phyloP scores from a whole-genome alignment of 2,113 vertebrate species.

The Coregonus clupeaformis region DNA sequence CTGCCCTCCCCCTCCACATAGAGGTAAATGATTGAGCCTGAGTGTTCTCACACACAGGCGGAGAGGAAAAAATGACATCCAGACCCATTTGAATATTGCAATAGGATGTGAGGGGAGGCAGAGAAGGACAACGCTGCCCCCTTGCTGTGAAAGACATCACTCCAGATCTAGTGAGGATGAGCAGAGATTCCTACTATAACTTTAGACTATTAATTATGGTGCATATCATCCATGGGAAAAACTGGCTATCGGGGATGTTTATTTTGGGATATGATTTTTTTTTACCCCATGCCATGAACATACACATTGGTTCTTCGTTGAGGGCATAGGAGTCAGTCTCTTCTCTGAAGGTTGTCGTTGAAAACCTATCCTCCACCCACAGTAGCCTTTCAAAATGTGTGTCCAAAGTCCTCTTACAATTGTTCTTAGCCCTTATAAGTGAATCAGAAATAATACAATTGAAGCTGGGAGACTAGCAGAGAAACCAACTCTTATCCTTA shows the following conservation, averaged over 20 bases:
- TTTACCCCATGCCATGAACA: not conserved
- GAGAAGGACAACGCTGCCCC: slow-evolving; percentile 75
- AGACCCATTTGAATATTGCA: slow-evolving; percentile 32
- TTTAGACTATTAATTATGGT: not conserved
- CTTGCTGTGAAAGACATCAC: slow-evolving; percentile 51
- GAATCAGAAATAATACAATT: too few relatives aligned
- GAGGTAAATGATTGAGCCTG: not conserved
- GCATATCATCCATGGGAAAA: not conserved
- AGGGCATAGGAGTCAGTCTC: not conserved
- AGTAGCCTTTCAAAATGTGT: too few relatives aligned
- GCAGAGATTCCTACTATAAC: not conserved
- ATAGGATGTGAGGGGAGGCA: slow-evolving; percentile 10
- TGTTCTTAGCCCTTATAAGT: too few relatives aligned
- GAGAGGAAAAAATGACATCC: slow-evolving; percentile 18
- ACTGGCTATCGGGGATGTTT: slow-evolving; percentile 5
- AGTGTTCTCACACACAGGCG: slow-evolving; percentile 2
- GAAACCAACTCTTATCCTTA: not conserved
- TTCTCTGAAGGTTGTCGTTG: too few relatives aligned
- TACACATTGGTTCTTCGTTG: not conserved
- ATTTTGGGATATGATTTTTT: slow-evolving; percentile 9
- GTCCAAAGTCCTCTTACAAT: too few relatives aligned
- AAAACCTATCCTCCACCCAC: too few relatives aligned
- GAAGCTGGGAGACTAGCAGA: not conserved
- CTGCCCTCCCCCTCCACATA: slow-evolving; percentile 17
- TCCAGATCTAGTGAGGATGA: not conserved